Conservation (phyloP, 1,140 invertebrate species). For the Wasmannia auropunctata region DNA sequence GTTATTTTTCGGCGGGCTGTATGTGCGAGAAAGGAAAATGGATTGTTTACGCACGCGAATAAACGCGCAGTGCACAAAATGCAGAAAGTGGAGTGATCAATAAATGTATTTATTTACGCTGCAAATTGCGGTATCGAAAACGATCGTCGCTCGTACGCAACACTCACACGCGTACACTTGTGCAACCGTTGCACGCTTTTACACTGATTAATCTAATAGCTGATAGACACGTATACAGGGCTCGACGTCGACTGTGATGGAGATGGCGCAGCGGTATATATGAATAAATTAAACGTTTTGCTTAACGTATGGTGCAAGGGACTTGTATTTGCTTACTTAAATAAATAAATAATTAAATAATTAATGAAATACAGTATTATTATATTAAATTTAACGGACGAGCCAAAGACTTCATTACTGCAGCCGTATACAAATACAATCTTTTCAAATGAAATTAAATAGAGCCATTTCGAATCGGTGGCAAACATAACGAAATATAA, state of each 20-base stretch:
- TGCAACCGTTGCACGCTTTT: constrained; percentile 35
- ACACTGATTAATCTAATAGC: constrained; percentile 46
- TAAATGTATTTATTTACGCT: constrained; percentile 51
- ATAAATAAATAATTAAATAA: not conserved
- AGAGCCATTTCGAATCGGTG: not conserved
- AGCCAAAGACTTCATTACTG: not conserved
- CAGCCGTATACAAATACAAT: not conserved
- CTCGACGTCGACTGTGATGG: constrained; percentile 1
- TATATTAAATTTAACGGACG: too few relatives aligned
- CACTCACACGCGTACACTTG: too few relatives aligned
- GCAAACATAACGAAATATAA: not conserved
- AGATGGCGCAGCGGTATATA: not conserved
- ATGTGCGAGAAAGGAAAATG: not conserved
- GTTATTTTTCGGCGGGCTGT: constrained; percentile 37
- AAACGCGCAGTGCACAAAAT: not conserved
- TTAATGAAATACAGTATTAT: not conserved
- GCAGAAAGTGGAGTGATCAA: constrained; percentile 39
- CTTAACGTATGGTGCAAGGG: not conserved
- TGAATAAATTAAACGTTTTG: constrained; percentile 20
- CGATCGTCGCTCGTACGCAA: not conserved
- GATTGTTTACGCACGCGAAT: constrained; percentile 40
- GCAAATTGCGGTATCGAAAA: constrained; percentile 35
- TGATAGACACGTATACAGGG: constrained; percentile 40
- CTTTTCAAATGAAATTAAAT: not conserved
- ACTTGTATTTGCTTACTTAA: not conserved